These are phyloP conservation scores for Phodopus roborovskii DNA, from an alignment of 2,113 vertebrate genomes.

Conservation along the genomic window DNA sequence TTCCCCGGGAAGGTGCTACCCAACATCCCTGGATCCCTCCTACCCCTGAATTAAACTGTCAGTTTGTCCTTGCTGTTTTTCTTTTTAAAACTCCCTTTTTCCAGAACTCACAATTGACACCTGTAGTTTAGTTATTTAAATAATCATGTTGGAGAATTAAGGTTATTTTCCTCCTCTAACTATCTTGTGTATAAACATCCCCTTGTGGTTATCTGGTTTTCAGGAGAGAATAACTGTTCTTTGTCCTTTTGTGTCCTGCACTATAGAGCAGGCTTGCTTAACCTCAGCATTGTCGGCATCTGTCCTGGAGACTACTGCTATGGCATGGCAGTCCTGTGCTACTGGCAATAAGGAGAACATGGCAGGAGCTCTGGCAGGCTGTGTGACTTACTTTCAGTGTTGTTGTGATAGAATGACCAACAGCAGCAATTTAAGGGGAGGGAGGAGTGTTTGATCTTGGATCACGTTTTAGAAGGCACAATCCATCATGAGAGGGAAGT, in stretches of 20 bases:
- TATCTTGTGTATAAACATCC: slow-evolving; percentile 18
- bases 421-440: not conserved
- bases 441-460: not conserved
- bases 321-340: not conserved
- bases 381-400: not conserved
- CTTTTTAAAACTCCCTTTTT: not conserved
- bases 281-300: not conserved
- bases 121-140: slow-evolving; percentile 60
- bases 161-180: not conserved
- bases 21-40: not conserved
- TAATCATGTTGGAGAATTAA: slow-evolving; percentile 12
- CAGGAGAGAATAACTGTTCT: not conserved
- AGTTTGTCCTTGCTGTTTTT: not conserved
- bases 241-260: not conserved
- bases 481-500: not conserved
- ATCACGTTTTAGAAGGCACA: not conserved
- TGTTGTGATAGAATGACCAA: not conserved
- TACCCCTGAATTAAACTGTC: slow-evolving; percentile 29
- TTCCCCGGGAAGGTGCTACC: not conserved
- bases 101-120: slow-evolving; percentile 55
- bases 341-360: not conserved
- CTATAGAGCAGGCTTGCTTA: not conserved
- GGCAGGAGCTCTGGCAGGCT: not conserved
- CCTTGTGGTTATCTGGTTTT: not conserved
- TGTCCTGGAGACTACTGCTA: not conserved